These are phyloP conservation scores for Hylia prasina DNA, from an alignment of 2,113 vertebrate genomes.

Conservation along the genomic window DNA sequence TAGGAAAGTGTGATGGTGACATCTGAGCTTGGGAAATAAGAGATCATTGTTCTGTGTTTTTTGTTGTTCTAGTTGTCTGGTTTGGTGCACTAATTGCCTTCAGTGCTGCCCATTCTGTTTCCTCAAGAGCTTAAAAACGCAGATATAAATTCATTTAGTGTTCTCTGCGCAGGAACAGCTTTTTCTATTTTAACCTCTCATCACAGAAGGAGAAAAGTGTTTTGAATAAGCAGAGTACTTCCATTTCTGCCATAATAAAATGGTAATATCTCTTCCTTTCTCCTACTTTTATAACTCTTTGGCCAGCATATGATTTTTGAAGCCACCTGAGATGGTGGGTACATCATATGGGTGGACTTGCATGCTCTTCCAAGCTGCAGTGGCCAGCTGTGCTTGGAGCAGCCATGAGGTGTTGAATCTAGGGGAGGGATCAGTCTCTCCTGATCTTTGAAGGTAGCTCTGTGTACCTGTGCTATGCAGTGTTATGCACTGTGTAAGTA, in stretches of 20 bases:
- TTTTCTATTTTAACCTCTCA: not conserved
- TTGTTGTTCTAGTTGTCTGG: not conserved
- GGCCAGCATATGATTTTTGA: not conserved
- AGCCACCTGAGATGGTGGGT: fast-evolving
- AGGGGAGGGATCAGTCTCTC: not conserved
- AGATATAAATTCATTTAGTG: not conserved
- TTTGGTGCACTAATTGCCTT: not conserved
- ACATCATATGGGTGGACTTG: fast-evolving
- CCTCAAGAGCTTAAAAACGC: not conserved
- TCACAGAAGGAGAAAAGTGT: not conserved
- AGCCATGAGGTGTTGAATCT: not conserved
- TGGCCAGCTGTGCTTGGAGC: not conserved
- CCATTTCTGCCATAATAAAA: not conserved
- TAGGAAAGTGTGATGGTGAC: slow-evolving; percentile 45
- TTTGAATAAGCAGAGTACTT: not conserved
- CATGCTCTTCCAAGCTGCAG: not conserved
- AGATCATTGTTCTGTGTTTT: slow-evolving; percentile 21
- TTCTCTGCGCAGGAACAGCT: not conserved
- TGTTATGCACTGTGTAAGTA: fast-evolving
- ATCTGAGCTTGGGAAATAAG: slow-evolving; percentile 55
- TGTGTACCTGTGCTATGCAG: not conserved
- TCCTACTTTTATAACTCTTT: not conserved
- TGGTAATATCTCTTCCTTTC: not conserved
- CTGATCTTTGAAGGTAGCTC: fast-evolving
- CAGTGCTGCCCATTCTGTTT: not conserved